Evolutionary conservation across 2,113 vertebrate species (phyloP).

Genomic region (Balaenoptera acutorostrata): DNA sequence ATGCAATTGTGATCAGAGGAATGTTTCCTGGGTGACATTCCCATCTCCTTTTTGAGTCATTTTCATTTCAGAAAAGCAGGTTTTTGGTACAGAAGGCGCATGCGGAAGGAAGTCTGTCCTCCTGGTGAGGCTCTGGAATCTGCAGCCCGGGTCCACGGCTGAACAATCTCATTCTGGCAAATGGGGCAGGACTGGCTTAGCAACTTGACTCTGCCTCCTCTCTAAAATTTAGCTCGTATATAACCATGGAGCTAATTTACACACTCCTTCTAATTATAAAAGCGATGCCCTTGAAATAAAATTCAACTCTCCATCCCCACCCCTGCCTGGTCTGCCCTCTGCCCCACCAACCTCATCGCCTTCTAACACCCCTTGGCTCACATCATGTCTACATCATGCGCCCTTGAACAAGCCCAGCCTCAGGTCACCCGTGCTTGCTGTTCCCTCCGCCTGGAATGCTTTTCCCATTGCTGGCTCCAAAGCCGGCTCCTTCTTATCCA

Average conservation of each 20-base stretch:
- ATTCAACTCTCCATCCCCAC: too few species aligned
- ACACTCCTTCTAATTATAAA: background rate
- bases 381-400: rapidly evolving
- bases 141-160: background rate
- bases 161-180: background rate
- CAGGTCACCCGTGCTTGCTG: background rate
- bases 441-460: background rate
- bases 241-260: too few species aligned
- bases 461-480: background rate
- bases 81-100: background rate
- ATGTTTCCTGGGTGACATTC: background rate
- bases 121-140: background rate
- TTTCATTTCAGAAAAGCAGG: background rate
- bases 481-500: background rate
- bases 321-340: background rate
- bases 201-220: background rate
- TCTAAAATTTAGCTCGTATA: background rate
- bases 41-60: background rate
- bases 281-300: background rate
- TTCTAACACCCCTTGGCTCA: background rate
- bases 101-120: background rate
- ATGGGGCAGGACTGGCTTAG: background rate
- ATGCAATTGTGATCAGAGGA: background rate
- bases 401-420: background rate
- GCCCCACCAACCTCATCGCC: background rate